phyloP scores from a whole-genome alignment of 2,888 invertebrate species.

The Mantis religiosa region DNA sequence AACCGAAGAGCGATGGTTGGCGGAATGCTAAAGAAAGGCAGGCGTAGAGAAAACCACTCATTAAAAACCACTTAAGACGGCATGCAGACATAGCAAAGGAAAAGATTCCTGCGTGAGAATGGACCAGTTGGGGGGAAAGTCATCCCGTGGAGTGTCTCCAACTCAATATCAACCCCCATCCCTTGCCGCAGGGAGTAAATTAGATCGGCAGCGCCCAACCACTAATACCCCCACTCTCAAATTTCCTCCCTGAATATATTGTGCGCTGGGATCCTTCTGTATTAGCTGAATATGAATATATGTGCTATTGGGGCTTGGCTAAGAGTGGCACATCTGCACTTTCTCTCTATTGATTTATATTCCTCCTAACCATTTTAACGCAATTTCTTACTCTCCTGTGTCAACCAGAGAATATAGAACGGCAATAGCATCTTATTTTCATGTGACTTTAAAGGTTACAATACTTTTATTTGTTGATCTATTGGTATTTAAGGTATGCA shows the following conservation, averaged over 20 bases:
- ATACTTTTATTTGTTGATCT: too few species aligned
- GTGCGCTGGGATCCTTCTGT: not conserved
- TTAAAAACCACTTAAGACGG: conserved; percentile 3
- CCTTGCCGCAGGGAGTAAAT: not conserved
- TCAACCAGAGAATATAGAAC: too few species aligned
- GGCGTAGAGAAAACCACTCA: not conserved
- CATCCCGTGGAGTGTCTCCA: not conserved
- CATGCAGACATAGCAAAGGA: not conserved
- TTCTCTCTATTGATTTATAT: not conserved
- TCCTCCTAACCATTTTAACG: too few species aligned
- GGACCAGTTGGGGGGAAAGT: not conserved
- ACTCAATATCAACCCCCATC: not conserved
- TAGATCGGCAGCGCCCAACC: not conserved
- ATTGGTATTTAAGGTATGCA: too few species aligned
- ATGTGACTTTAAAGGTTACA: too few species aligned
- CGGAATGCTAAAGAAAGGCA: not conserved
- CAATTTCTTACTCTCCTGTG: too few species aligned
- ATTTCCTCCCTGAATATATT: not conserved
- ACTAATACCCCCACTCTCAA: not conserved
- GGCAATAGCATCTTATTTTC: too few species aligned
- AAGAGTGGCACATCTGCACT: not conserved
- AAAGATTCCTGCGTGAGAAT: not conserved
- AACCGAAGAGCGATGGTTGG: not conserved
- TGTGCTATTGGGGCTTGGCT: not conserved
- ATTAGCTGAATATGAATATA: not conserved